Conservation (phyloP, 2,797 vertebrate genomes). For the Fistularia commersonii region DNA sequence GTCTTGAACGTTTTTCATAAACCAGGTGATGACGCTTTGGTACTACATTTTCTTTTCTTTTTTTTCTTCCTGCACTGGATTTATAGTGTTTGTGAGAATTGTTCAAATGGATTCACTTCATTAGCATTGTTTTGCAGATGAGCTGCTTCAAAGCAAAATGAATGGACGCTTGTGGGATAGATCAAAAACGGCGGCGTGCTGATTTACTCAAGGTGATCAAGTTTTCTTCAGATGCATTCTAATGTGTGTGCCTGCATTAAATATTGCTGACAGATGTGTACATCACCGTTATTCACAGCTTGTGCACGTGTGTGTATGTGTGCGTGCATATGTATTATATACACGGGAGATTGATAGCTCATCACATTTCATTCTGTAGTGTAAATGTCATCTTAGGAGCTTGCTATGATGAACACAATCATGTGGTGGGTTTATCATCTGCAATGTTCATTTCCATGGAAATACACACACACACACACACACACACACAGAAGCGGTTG, state of each 20-base stretch:
- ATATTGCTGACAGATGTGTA: conserved; percentile 31
- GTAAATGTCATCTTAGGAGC: conserved; percentile 61
- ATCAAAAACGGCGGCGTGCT: conserved; percentile 9
- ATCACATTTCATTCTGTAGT: conserved; percentile 54
- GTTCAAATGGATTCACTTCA: conserved; percentile 28
- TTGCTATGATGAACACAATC: conserved; percentile 46
- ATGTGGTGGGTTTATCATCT: conserved; percentile 47
- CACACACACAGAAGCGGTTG: neutral
- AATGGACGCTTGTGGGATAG: conserved; percentile 7
- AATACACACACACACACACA: conserved; percentile 2
- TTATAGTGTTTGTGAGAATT: conserved; percentile 20
- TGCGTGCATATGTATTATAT: conserved; percentile 18
- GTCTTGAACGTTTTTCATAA: no score
- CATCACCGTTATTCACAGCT: conserved; percentile 39
- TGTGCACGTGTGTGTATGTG: conserved; percentile 7
- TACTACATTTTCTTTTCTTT: conserved; percentile 7
- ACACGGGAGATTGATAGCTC: conserved; percentile 55
- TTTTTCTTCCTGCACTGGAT: conserved; percentile 9
- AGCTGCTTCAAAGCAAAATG: conserved; percentile 21
- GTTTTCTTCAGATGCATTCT: conserved; percentile 28
- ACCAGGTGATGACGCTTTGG: neutral
- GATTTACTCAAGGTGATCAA: conserved; percentile 45
- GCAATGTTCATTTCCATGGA: conserved; percentile 32
- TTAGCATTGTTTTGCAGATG: conserved; percentile 24
- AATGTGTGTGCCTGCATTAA: conserved; percentile 31